Percentiles rank a stretch among this genome's conserved stretches.
These are phyloP conservation scores for Notodonta ziczac DNA, from an alignment of 2,888 invertebrate species.

Conservation along the genomic window DNA sequence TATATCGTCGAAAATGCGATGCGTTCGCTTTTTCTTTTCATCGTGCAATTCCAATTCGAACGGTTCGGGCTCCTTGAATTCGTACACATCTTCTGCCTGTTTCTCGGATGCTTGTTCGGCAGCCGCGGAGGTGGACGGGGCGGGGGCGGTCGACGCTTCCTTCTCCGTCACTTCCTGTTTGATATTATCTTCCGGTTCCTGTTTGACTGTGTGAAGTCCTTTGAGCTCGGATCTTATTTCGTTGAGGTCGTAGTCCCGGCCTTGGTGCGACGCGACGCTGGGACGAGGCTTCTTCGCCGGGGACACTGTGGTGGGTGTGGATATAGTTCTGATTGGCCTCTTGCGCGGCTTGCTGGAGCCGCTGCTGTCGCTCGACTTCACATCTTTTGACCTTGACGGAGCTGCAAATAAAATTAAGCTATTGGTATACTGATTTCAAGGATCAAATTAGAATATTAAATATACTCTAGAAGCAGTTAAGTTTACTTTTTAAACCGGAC, in stretches of 20 bases:
- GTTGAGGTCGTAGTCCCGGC: conserved; percentile 92
- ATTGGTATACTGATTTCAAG: not conserved
- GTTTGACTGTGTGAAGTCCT: conserved; percentile 86
- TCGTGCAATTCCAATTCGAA: conserved; percentile 92
- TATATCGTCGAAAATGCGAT: conserved; percentile 80
- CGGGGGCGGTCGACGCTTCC: conserved; percentile 40
- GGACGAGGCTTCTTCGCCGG: conserved; percentile 70
- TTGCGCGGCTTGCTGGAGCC: conserved; percentile 74
- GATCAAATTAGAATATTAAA: not conserved
- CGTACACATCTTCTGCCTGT: conserved; percentile 89
- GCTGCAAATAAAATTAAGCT: conserved; percentile 42
- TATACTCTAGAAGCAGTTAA: not conserved
- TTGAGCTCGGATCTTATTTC: conserved; percentile 94
- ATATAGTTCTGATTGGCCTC: conserved; percentile 64
- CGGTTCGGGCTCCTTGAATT: conserved; percentile 95
- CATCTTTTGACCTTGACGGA: conserved; percentile 67
- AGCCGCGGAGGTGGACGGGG: conserved; percentile 39
- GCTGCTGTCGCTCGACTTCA: conserved; percentile 73
- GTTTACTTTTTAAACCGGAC: conserved; percentile 59
- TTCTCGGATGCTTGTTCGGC: conserved; percentile 64
- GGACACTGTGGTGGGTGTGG: conserved; percentile 63
- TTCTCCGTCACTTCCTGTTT: conserved; percentile 63
- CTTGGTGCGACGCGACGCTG: conserved; percentile 57
- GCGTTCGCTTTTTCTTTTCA: conserved; percentile 79
- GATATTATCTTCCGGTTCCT: conserved; percentile 68